Evolutionary conservation across 2,113 vertebrate species (phyloP).

Genomic region (Typhlomys cinereus): DNA sequence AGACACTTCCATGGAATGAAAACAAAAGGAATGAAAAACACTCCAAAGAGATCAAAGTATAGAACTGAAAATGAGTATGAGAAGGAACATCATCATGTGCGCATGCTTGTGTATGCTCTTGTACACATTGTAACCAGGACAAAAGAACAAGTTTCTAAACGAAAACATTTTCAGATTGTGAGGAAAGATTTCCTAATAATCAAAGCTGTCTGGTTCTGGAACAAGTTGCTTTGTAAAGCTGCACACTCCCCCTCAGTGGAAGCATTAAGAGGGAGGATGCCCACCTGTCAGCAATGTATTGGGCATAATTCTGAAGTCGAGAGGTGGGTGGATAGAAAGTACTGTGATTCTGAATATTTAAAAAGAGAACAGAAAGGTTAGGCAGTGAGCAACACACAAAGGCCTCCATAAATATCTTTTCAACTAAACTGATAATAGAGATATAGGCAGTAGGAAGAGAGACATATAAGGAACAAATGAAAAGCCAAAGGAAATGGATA

Average conservation of each 20-base stretch:
- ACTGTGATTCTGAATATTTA: conserved; percentile 17
- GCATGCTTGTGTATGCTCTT: background rate
- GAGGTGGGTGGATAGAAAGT: conserved; percentile 25
- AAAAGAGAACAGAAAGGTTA: conserved; percentile 23
- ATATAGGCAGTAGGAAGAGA: background rate
- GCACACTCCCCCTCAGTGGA: background rate
- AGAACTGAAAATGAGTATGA: background rate
- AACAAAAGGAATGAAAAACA: background rate
- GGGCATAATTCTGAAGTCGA: conserved; percentile 25
- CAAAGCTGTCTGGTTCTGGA: conserved; percentile 12
- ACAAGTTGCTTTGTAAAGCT: conserved; percentile 52
- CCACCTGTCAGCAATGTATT: conserved; percentile 26
- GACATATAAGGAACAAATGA: conserved; percentile 63
- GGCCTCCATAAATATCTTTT: background rate
- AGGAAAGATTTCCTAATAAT: conserved; percentile 45
- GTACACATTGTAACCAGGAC: background rate
- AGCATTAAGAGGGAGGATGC: conserved; percentile 3
- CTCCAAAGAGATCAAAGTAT: conserved; percentile 9
- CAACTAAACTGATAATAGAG: conserved; percentile 6
- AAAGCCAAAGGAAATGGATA: conserved; percentile 64
- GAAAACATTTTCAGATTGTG: conserved; percentile 29
- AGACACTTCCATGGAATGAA: background rate
- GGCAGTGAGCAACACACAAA: background rate
- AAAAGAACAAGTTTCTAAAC: background rate
- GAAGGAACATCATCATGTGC: background rate